Evolutionary conservation across 2,113 vertebrate species (phyloP).

Genomic region (Telmatochromis sp.): DNA sequence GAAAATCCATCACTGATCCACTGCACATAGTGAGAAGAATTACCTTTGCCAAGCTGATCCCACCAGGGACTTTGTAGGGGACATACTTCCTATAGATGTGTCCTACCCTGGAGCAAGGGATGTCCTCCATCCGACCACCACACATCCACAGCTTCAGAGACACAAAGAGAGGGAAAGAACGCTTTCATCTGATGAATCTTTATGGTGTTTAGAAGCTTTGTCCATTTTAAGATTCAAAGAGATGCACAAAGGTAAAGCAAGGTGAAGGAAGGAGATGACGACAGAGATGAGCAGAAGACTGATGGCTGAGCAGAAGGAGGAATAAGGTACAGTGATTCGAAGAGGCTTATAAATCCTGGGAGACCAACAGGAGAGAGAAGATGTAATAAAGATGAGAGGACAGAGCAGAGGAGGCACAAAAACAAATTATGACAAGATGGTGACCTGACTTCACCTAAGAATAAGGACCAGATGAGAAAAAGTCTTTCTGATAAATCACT

Average conservation of each 20-base stretch:
- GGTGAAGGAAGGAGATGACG: neutral
- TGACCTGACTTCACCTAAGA: neutral
- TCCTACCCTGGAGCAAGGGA: conserved; percentile 90
- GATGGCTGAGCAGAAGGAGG: neutral
- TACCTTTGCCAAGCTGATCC: conserved; percentile 89
- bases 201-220: neutral
- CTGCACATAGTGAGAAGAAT: neutral
- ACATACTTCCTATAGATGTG: conserved; percentile 98
- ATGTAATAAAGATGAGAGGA: neutral
- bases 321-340: neutral
- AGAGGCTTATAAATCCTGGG: conserved; percentile 9
- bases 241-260: neutral
- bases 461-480: neutral
- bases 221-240: neutral
- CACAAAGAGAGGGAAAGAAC: neutral
- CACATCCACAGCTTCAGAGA: conserved; percentile 73
- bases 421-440: neutral
- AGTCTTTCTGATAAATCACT: neutral
- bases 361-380: neutral
- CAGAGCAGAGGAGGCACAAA: neutral
- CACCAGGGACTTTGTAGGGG: conserved; percentile 93
- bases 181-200: neutral
- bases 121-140: conserved; percentile 76
- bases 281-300: neutral
- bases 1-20: neutral